Evolutionary conservation across 2,113 vertebrate genomes (phyloP), one percentile per base, ranked within the genome.

Genomic region (Myrmophylax atrothorax): DNA sequence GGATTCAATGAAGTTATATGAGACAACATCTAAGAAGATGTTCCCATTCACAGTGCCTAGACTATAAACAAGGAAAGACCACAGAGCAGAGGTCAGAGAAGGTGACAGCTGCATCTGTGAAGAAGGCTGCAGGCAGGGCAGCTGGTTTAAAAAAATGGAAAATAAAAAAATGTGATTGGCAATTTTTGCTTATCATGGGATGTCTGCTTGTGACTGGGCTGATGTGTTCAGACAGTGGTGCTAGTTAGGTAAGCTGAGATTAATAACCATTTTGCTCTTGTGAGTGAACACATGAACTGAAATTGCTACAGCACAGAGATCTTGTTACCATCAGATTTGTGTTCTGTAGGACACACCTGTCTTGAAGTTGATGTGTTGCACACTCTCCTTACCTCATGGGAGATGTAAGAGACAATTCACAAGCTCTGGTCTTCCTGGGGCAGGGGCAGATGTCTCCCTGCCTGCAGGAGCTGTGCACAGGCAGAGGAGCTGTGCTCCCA

Each of bases 111-210:
- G 38, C 81, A 87, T 91, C 91, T 95, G 63, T 86, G 85, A 77
- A 72, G 87, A 77, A 83, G 78, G 60, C 87, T 90, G 79, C 47
- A 96, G 67, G 72, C 72, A 84, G 76, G 40, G 68, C 72, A 93
- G 84, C 87, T 92, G 67, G 23, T 83, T 80, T 66, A 8, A 69
- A 92, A 90, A 86, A 60, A 52, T 5, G 15, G n/a, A 64, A 83
- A 85, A 58, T 14, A 35, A 55, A 85, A 76, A 88, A 92, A 72
- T 38, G 19, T 20, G 59, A 77, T 47, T 80, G 82, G 90, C 52
- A 92, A 18, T 90, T 89, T 94, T 94, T 70, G 56, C 64, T 67
- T 70, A 87, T 96, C 91, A 87, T 93, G 87, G 33, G 89, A 84
- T 93, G 90, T 46, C 49, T 89, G 73, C 62, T 92, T 94, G 80